Evolutionary conservation across 2,797 vertebrate genomes (phyloP).

Genomic region (Novumbra hubbsi): DNA sequence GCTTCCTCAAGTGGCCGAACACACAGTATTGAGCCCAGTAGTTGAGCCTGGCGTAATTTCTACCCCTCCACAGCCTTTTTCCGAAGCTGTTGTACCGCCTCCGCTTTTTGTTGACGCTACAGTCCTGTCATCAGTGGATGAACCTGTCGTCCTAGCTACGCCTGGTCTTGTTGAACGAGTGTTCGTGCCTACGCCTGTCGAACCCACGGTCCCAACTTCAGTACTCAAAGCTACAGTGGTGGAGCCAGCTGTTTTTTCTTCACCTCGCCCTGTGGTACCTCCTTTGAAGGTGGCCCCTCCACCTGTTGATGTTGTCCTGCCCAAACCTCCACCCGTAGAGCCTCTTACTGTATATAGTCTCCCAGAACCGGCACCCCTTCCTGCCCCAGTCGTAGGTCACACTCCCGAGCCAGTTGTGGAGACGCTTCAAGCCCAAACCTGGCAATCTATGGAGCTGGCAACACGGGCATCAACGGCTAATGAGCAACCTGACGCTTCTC

Average conservation of each 20-base stretch:
- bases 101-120: neutral
- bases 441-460: conserved; percentile 37
- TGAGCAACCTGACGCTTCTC: conserved; percentile 14
- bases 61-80: neutral
- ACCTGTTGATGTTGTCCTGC: conserved; percentile 21
- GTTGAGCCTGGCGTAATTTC: neutral
- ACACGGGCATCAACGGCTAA: conserved; percentile 16
- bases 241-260: neutral
- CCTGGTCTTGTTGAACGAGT: neutral
- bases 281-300: neutral
- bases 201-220: conserved; percentile 16
- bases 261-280: conserved; percentile 4
- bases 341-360: conserved; percentile 16
- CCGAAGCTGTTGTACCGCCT: neutral
- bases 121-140: neutral
- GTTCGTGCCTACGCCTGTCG: conserved; percentile 11
- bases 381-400: neutral
- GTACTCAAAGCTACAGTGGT: neutral
- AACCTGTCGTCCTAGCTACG: conserved; percentile 1
- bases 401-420: conserved; percentile 22
- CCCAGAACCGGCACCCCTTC: conserved; percentile 11
- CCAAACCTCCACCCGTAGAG: conserved; percentile 9
- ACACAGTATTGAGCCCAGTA: neutral
- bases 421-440: conserved; percentile 19
- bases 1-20: conserved; percentile 12